Conservation (phyloP, 2,797 vertebrate species). For the Ambastaia sidthimunki region DNA sequence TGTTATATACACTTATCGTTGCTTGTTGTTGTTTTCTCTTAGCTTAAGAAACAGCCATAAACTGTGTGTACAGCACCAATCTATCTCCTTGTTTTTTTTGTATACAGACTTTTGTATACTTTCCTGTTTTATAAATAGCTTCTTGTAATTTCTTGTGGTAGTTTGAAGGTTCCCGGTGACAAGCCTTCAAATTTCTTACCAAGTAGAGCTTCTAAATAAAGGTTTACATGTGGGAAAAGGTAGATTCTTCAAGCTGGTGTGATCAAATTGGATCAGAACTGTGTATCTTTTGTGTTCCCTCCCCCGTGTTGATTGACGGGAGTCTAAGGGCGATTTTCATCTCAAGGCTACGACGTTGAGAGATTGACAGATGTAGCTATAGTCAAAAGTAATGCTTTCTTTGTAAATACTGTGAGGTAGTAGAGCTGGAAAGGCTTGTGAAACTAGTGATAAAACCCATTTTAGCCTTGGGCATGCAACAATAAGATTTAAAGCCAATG, state of each 20-base stretch:
- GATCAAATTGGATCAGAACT: constrained; percentile 20
- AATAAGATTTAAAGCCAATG: too few relatives aligned
- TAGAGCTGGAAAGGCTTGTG: constrained; percentile 28
- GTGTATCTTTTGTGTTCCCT: constrained; percentile 17
- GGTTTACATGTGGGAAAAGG: background rate
- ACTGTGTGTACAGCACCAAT: background rate
- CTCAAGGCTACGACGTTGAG: constrained; percentile 23
- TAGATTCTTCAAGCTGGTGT: constrained; percentile 23
- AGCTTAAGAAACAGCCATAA: constrained; percentile 17
- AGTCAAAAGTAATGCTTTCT: constrained; percentile 18
- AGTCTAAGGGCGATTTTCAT: constrained; percentile 38
- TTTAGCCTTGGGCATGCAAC: background rate
- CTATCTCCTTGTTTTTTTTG: background rate
- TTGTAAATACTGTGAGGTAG: constrained; percentile 17
- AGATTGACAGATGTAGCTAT: constrained; percentile 47
- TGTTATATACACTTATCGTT: background rate
- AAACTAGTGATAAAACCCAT: background rate
- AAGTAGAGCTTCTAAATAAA: constrained; percentile 18
- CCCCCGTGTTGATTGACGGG: constrained; percentile 32
- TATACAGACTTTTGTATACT: background rate
- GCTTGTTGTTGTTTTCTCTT: background rate
- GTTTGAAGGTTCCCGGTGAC: background rate
- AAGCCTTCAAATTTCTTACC: background rate
- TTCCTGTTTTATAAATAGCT: background rate
- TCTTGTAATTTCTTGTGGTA: background rate